phyloP scores from a whole-genome alignment of 2,113 vertebrate species.

The Bettongia penicillata region DNA sequence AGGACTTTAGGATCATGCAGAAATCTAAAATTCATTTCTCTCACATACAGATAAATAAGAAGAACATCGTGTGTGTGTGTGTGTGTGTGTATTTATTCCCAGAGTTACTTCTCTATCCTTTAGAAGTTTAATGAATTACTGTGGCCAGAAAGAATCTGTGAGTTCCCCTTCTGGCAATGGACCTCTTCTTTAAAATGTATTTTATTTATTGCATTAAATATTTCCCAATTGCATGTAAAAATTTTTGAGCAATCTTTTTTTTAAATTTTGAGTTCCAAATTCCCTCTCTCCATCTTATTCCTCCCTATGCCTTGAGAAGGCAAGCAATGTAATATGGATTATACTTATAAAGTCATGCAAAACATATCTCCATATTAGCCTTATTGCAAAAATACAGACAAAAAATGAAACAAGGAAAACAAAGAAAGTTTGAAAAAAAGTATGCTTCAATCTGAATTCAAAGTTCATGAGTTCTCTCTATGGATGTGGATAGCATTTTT shows the following conservation, averaged over 20 bases:
- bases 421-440: neutral
- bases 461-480: too few species aligned
- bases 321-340: neutral
- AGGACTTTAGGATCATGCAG: neutral
- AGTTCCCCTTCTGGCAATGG: too few species aligned
- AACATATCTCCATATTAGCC: neutral
- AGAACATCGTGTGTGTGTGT: neutral
- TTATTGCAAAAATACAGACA: neutral
- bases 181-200: too few species aligned
- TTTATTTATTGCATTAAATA: too few species aligned
- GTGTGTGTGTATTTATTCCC: too few species aligned
- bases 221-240: too few species aligned
- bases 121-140: too few species aligned
- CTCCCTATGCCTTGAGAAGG: neutral
- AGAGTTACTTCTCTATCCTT: too few species aligned
- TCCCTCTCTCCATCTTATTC: neutral
- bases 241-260: neutral
- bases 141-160: too few species aligned
- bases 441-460: neutral
- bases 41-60: neutral
- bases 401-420: neutral
- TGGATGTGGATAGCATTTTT: too few species aligned
- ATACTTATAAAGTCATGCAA: neutral
- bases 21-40: neutral
- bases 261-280: neutral